Conservation (phyloP, 2,797 vertebrate genomes). For the Lepus oiostolus region DNA sequence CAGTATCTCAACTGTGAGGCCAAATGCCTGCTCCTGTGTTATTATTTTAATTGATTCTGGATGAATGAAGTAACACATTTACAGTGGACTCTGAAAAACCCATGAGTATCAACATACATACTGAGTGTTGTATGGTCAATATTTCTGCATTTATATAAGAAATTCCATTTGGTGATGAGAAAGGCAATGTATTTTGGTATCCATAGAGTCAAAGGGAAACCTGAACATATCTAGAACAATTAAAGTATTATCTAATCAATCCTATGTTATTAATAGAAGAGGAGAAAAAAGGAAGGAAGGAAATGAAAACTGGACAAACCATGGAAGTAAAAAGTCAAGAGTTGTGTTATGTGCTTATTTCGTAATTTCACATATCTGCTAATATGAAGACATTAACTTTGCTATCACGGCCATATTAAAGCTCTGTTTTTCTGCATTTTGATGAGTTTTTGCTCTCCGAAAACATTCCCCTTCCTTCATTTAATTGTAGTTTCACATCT, state of each 20-base stretch:
- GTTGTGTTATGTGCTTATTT: conserved; percentile 24
- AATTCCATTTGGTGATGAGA: conserved; percentile 49
- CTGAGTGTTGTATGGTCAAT: not conserved
- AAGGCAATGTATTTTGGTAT: conserved; percentile 26
- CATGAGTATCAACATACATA: not conserved
- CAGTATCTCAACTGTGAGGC: no score
- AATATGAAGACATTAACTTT: conserved; percentile 34
- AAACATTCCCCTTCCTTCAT: not conserved
- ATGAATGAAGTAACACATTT: conserved; percentile 32
- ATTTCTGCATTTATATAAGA: conserved; percentile 11
- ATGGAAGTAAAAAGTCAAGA: conserved; percentile 12
- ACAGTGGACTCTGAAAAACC: conserved; percentile 34
- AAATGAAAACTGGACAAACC: conserved; percentile 6
- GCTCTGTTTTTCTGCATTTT: conserved; percentile 18
- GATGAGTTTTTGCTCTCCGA: conserved; percentile 21
- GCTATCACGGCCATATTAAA: not conserved
- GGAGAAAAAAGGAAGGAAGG: not conserved
- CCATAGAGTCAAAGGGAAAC: not conserved
- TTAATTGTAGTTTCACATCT: not conserved
- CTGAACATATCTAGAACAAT: not conserved
- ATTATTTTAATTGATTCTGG: conserved; percentile 48
- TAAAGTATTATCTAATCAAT: conserved; percentile 18
- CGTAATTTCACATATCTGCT: conserved; percentile 38
- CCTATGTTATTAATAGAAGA: not conserved
- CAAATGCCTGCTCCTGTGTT: not conserved